Evolutionary conservation across 2,888 invertebrate species (phyloP).

Genomic region (Ophion obscuratus): DNA sequence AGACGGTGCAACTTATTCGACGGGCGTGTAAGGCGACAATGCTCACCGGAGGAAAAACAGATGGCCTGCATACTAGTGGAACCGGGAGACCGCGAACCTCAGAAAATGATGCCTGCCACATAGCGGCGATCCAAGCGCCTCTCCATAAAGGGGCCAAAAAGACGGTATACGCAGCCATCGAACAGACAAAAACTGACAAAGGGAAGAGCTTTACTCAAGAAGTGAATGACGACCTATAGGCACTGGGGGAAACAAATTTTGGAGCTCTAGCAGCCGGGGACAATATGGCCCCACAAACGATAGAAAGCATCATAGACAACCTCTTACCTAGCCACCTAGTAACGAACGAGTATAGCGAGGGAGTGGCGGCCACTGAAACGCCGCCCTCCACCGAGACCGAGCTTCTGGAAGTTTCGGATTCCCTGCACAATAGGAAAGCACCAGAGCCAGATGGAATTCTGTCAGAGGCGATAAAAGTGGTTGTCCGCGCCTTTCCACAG

Average conservation of each 20-base stretch:
- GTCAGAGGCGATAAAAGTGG: neutral
- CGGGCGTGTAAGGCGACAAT: no score
- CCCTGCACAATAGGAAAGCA: conserved; percentile 31
- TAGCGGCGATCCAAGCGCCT: neutral
- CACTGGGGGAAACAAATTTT: conserved; percentile 65
- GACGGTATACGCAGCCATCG: conserved; percentile 34
- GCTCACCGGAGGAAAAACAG: no score
- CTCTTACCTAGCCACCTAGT: conserved; percentile 52
- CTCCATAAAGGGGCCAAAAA: conserved; percentile 45
- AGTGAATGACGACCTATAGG: conserved; percentile 69
- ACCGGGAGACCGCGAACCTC: conserved; percentile 19
- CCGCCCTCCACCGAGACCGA: conserved; percentile 33
- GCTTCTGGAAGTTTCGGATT: conserved; percentile 14
- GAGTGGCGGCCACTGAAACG: neutral
- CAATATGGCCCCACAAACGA: conserved; percentile 5
- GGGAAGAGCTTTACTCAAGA: conserved; percentile 69
- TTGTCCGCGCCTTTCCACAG: neutral
- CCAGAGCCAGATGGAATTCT: conserved; percentile 52
- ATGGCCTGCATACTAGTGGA: conserved; percentile 42
- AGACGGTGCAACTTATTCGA: no score
- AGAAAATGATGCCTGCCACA: conserved; percentile 29
- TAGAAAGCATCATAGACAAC: conserved; percentile 28
- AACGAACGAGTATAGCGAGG: neutral
- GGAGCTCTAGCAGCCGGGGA: neutral
- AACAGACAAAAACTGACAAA: conserved; percentile 56